Conservation (phyloP, 2,888 invertebrate species). For the Cabera pusaria region DNA sequence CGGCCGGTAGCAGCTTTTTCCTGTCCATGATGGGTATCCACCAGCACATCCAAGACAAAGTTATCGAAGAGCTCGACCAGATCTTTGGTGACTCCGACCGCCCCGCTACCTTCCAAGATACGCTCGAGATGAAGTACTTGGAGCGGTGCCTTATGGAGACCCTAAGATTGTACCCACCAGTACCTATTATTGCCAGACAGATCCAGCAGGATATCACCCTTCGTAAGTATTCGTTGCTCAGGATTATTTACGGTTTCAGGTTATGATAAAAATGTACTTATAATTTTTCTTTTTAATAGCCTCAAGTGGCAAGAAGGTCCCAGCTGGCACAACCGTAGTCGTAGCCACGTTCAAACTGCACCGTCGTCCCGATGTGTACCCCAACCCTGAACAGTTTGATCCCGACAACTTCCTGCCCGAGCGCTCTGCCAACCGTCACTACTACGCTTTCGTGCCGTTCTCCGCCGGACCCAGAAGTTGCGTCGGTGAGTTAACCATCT, state of each 20-base stretch:
- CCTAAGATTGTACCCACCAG: constrained; percentile 90
- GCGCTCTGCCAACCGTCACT: constrained; percentile 89
- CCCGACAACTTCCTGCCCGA: constrained; percentile 95
- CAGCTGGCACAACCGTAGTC: constrained; percentile 87
- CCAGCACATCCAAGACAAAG: constrained; percentile 88
- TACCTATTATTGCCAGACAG: constrained; percentile 89
- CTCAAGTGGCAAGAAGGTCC: constrained; percentile 86
- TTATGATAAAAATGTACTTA: too few relatives aligned
- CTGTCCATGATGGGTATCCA: constrained; percentile 90
- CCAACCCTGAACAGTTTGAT: constrained; percentile 90
- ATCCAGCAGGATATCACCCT: constrained; percentile 88
- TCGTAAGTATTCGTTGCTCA: constrained; percentile 81
- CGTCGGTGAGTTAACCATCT: constrained; percentile 83
- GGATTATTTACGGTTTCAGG: too few relatives aligned
- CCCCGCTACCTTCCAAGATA: constrained; percentile 90
- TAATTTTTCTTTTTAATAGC: constrained; percentile 52
- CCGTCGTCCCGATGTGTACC: constrained; percentile 87
- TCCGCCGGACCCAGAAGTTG: constrained; percentile 92
- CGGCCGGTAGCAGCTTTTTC: constrained; percentile 91
- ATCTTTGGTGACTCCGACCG: constrained; percentile 91
- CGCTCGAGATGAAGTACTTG: constrained; percentile 93
- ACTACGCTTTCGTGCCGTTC: constrained; percentile 92
- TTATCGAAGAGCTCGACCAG: constrained; percentile 87
- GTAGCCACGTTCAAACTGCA: constrained; percentile 88
- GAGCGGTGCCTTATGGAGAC: constrained; percentile 93